These are phyloP conservation scores for Hippasteria phrygiana DNA, from an alignment of 53 echinoderm and acorn worm genomes.

Conservation along the genomic window DNA sequence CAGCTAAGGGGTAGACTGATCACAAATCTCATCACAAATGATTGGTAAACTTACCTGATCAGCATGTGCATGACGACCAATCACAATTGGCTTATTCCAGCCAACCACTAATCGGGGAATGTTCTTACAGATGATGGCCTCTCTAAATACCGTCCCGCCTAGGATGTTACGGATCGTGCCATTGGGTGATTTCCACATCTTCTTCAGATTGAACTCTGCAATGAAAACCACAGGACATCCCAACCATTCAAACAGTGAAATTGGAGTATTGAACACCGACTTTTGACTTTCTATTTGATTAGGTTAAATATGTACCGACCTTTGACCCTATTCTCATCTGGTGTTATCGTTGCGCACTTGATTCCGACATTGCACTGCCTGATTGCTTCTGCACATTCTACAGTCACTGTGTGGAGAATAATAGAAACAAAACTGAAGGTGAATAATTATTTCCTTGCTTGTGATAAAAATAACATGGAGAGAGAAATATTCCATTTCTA, in stretches of 20 bases:
- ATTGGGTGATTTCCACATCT: conserved; percentile 98
- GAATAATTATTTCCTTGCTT: background rate
- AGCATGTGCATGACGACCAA: conserved; percentile 96
- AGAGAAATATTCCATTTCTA: no score
- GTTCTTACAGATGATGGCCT: conserved; percentile 97
- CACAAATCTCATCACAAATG: no score
- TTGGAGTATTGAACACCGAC: background rate
- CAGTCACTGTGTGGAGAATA: conserved; percentile 72
- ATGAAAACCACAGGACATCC: background rate
- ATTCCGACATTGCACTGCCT: conserved; percentile 91
- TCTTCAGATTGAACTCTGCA: conserved; percentile 92
- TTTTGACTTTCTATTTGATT: background rate
- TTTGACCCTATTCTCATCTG: conserved; percentile 97
- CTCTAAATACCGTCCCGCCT: conserved; percentile 94
- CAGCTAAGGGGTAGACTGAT: no score
- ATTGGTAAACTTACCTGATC: conserved; percentile 81
- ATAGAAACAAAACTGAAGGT: background rate
- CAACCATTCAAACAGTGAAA: background rate
- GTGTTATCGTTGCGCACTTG: conserved; percentile 98
- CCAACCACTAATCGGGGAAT: conserved; percentile 87
- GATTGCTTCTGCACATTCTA: conserved; percentile 94
- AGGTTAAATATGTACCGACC: conserved; percentile 73
- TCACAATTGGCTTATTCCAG: conserved; percentile 98
- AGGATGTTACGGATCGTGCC: conserved; percentile 98
- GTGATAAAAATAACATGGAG: background rate